phyloP scores from a whole-genome alignment of 2,113 vertebrate species.

The Laterallus jamaicensis region DNA sequence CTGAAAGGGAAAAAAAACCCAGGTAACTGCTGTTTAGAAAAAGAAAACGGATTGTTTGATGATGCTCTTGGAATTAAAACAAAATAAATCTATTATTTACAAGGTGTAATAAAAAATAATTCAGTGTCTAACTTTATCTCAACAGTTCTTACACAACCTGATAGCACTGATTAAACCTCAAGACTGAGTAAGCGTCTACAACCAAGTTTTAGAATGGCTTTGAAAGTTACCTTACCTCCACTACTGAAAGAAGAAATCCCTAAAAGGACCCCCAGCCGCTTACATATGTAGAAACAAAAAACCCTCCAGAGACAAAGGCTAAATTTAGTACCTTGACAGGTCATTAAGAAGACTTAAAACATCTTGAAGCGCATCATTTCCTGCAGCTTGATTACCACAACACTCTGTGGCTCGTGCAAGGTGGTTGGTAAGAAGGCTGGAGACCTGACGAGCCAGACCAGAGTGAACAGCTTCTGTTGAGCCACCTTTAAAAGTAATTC shows the following conservation, averaged over 20 bases:
- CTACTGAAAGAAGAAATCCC: neutral
- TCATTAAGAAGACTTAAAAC: conserved; percentile 98
- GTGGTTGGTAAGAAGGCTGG: conserved; percentile 95
- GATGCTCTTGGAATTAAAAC: neutral
- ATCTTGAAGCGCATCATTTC: conserved; percentile 95
- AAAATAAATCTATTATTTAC: neutral
- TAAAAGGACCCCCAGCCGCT: fast-evolving
- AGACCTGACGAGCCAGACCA: conserved; percentile 94
- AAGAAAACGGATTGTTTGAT: neutral
- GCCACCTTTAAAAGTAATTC: conserved; percentile 76
- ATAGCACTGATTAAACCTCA: neutral
- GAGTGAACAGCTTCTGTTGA: conserved; percentile 96
- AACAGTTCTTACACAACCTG: neutral
- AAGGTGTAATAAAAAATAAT: neutral
- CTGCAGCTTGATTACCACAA: conserved; percentile 96
- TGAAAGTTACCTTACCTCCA: neutral
- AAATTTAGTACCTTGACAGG: conserved; percentile 85
- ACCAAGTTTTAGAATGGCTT: neutral
- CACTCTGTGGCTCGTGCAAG: conserved; percentile 94
- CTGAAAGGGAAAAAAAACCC: conserved; percentile 63
- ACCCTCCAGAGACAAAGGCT: neutral
- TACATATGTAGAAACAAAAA: neutral
- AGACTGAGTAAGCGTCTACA: neutral
- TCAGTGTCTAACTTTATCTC: neutral
- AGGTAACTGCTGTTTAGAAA: neutral